These are phyloP conservation scores for Cheilosia vernalis DNA, from an alignment of 2,888 invertebrate species.

Conservation along the genomic window DNA sequence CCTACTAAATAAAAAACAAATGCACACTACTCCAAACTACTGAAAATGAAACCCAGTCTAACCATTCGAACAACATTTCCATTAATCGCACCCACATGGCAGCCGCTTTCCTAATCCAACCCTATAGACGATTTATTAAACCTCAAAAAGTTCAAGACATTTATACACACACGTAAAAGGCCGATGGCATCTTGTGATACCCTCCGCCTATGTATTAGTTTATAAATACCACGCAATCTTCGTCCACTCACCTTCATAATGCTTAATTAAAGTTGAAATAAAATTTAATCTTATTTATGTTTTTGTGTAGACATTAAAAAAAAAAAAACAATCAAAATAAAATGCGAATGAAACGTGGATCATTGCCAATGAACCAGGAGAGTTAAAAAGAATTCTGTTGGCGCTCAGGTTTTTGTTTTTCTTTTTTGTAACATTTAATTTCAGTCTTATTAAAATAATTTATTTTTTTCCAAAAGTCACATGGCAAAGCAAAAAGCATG, in stretches of 20 bases:
- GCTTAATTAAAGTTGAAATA: background rate
- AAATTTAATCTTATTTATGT: conserved; percentile 20
- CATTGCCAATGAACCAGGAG: conserved; percentile 20
- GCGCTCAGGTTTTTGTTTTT: background rate
- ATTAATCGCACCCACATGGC: background rate
- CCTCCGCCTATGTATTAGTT: background rate
- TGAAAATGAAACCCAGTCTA: background rate
- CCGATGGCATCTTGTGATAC: conserved; percentile 2
- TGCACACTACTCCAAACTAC: background rate
- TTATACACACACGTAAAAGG: background rate
- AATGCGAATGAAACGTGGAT: conserved; percentile 9
- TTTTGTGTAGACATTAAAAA: background rate
- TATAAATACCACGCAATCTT: background rate
- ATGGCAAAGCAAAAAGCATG: conserved; percentile 24
- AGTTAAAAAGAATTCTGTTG: background rate
- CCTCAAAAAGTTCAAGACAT: background rate
- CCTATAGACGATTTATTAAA: background rate
- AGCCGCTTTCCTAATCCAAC: background rate
- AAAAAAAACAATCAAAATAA: background rate
- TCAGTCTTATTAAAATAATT: background rate
- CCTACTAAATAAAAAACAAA: background rate
- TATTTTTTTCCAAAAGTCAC: conserved; percentile 4
- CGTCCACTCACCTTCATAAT: background rate
- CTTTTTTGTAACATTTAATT: background rate
- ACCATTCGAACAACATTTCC: background rate